Base-by-base conservation (phyloP, 2,888 invertebrate species). In the Smittia sp. region DNA sequence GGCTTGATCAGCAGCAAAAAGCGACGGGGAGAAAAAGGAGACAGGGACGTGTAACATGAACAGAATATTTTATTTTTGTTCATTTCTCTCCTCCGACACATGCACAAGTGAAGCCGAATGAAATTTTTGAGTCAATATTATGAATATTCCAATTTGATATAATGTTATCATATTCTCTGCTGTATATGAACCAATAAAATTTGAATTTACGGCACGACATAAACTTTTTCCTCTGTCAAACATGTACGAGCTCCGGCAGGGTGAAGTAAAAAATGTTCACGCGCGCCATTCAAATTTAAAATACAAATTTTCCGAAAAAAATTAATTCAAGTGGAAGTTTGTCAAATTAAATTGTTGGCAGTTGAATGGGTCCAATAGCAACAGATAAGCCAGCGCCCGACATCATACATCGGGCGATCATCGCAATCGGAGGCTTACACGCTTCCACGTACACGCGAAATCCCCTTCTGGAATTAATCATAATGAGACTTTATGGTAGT, bases 91-190 rank as follows among this genome's bases (percentile, higher is more conserved):
- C 15, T 46, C 46, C 46, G 46, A 46, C 46, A 46, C 46, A 15
- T n/a, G 46, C 46, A 46, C 46, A 46, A 46, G 4, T 46, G 15
- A 46, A n/a, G 13, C 46, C 11, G 32, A 32, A 32, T 32, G 32
- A 32, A 32, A 11, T 46, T 15, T 15, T n/a, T 63, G 63, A 63
- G 63, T 63, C 63, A 63, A 63, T 63, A 63, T 63, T 63, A 63
- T 63, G 63, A 63, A 63, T 63, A 63, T 63, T 63, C 63, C 25
- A 63, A 63, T 63, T 63, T 63, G 63, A 63, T 63, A 63, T 63
- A 63, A 63, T 63, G 63, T 63, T 63, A 63, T 63, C 63, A 63
- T 24, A n/a, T 62, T 62, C 62, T 20, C 13, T 22, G n/a, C 18
- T 22, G 18, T 63, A 63, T 15, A 63, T 63, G 24, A 24, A 27